Conservation (phyloP, 2,888 invertebrate genomes). For the Brachyptera risi region DNA sequence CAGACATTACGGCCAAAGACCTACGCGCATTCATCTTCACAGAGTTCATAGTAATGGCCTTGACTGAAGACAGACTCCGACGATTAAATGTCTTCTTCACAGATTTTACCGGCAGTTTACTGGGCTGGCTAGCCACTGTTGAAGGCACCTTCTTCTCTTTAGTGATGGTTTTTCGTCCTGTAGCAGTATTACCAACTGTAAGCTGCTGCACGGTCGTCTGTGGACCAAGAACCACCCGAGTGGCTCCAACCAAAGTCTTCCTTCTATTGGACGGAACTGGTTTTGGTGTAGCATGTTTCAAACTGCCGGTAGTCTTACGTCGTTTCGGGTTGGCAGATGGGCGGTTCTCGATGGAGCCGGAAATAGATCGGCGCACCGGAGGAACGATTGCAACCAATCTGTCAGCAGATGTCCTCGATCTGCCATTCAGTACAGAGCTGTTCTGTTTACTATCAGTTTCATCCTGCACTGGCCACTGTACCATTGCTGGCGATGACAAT, state of each 20-base stretch:
- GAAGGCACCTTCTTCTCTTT: no score
- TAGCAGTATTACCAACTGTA: no score
- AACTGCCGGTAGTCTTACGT: not conserved
- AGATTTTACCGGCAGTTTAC: not conserved
- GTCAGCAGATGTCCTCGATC: not conserved
- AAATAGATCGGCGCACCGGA: no score
- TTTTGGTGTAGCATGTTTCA: not conserved
- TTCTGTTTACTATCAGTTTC: not conserved
- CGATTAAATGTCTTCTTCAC: not conserved
- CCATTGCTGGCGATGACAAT: not conserved
- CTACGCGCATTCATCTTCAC: no score
- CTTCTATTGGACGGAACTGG: not conserved
- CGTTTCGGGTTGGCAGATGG: not conserved
- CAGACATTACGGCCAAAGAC: no score
- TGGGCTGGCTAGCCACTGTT: no score
- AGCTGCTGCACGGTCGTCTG: not conserved
- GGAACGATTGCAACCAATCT: constrained; percentile 2
- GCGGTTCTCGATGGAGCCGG: no score
- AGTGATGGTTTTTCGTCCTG: no score
- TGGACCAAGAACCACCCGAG: no score
- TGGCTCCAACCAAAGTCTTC: not conserved
- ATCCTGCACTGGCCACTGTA: not conserved
- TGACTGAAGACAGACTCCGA: not conserved
- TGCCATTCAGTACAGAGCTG: not conserved
- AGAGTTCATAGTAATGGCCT: no score